Evolutionary conservation across 2,113 vertebrate genomes (phyloP), one percentile per base, ranked within the genome.

Genomic region (Seriola rivoliana): DNA sequence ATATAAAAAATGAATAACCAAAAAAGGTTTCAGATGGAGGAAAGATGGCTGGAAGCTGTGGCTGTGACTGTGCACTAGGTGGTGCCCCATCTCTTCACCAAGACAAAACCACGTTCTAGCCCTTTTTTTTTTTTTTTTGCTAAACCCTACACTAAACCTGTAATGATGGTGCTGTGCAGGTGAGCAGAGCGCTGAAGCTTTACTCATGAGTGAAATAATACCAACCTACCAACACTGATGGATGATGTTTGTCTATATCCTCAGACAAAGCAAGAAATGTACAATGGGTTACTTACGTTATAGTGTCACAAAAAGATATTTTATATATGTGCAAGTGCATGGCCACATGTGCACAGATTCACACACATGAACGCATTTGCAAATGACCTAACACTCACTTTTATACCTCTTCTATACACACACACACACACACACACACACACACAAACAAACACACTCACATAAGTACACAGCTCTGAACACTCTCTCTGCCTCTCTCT

Each of bases 31-130:
- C 3, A 70, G 3, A 55, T 25, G 36, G 75, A 46, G 63, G n/a
- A 29, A 7, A 48, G 29, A 25, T 2, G 8, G 8, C 46, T 66
- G 2, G 29, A 82, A 64, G 85, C 68, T 75, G 71, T 93, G 62
- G 75, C 90, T 38, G 58, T 21, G 17, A 19, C 68, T 67, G 85
- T 85, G 71, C 95, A 94, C 95, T 95, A 95, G 95, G 94, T 95
- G 95, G 94, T 87, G 93, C 94, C 90, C 93, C 92, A 83, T 88
- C 90, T 93, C 94, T 94, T 95, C 70, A 87, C 48, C 76, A 89
- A 71, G 71, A 87, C 63, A 78, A 29, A 76, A 21, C 21, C 46
- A 19, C 21, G n/a, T 25, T 50, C 66, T 63, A 29, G 67, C 68
- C 14, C 52, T 63, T 60, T 29, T 29, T 29, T 29, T 29, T 29